Evolutionary conservation across 1,140 invertebrate species (phyloP).

Genomic region (Phthorimaea operculella): DNA sequence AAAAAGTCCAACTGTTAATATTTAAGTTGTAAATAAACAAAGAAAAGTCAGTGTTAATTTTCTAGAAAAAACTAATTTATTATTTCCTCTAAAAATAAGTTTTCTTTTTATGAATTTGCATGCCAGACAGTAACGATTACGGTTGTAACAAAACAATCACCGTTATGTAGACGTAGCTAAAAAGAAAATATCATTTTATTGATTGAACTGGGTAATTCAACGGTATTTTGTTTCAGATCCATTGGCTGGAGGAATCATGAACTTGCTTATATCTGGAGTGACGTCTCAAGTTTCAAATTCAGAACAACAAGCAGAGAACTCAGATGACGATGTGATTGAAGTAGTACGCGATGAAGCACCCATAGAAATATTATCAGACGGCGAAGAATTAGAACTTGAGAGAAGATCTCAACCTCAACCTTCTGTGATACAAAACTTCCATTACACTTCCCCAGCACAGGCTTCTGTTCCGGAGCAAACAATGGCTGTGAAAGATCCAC

Average conservation of each 20-base stretch:
- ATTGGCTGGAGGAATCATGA: slow-evolving; percentile 11
- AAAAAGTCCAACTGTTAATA: too few relatives aligned
- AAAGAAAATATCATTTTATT: too few relatives aligned
- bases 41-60: too few relatives aligned
- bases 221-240: slow-evolving; percentile 9
- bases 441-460: slow-evolving; percentile 19
- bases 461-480: not conserved
- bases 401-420: slow-evolving; percentile 17
- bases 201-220: too few relatives aligned
- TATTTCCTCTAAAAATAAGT: too few relatives aligned
- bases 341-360: slow-evolving; percentile 58
- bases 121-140: too few relatives aligned
- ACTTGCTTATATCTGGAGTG: slow-evolving; percentile 24
- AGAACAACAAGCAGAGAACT: slow-evolving; percentile 24
- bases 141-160: too few relatives aligned
- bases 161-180: too few relatives aligned
- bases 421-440: slow-evolving; percentile 18
- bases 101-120: too few relatives aligned
- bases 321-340: slow-evolving; percentile 61
- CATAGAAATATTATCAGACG: slow-evolving; percentile 58
- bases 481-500: not conserved
- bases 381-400: slow-evolving; percentile 44
- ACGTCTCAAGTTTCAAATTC: slow-evolving; percentile 17
- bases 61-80: too few relatives aligned
- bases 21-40: too few relatives aligned